Evolutionary conservation across 2,888 invertebrate genomes (phyloP), one percentile per base, ranked within the genome.

Genomic region (Alviniconcha strummeri): DNA sequence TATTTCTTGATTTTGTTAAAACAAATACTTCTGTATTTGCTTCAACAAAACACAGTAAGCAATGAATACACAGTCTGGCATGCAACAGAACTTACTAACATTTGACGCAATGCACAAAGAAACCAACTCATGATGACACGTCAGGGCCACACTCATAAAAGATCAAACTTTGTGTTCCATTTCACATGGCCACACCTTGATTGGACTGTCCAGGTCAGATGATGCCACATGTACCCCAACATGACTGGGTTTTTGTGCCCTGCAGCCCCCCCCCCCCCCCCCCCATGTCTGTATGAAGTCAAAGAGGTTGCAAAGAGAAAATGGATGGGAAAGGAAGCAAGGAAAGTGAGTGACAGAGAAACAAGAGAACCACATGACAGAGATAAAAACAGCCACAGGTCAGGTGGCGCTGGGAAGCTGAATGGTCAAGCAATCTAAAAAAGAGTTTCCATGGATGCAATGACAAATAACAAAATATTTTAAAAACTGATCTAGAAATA

Each of bases 171-270:
- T 93, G 80, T 91, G 87, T 84, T 92, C 91, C 4, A 90, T 90
- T 11, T 90, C 90, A n/a, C 94, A 94, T 92, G 95, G 95, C 96
- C 97, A 97, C 15, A 98, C 96, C 94, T 96, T 96, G 52, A 97
- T 95, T 74, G 96, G 93, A 17, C 99, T 98, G 89, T 96, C 95
- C 96, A 99, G 96, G 91, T 98, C 99, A 13, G 96, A 97, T 0
- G 97, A 97, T 4, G 96, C 98, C 86, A 98, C 94, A 90, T 96
- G 97, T 0, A 95, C 95, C 71, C 97, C 96, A 94, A 98, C 97
- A 92, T 95, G 95, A 93, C 96, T 98, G 92, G 98, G 93, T 99
- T 98, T 91, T 95, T 91, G 88, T 94, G 94, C 15, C 93, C 94
- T 93, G 84, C 60, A 60, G 13, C 0, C 1, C 36, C 36, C 36